phyloP scores from a whole-genome alignment of 2,113 vertebrate genomes.

The Calyptommatus sinebrachiatus region DNA sequence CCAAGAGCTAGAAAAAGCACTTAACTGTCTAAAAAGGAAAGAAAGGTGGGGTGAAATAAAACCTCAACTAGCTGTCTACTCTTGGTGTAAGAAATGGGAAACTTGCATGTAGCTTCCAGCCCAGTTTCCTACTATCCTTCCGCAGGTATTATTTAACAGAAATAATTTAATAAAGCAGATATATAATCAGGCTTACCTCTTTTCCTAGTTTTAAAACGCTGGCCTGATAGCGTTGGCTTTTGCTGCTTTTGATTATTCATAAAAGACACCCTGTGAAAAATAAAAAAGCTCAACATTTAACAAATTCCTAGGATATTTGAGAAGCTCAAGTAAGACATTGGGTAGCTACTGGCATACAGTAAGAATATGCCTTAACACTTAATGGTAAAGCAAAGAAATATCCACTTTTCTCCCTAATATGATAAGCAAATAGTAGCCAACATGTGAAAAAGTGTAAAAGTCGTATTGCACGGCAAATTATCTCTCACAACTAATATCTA shows the following conservation, averaged over 20 bases:
- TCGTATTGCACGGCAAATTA: not conserved
- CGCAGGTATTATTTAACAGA: rapidly evolving
- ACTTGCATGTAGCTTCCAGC: not conserved
- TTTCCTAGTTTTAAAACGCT: slow-evolving; percentile 99
- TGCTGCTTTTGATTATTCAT: slow-evolving; percentile 99
- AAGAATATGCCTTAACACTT: not conserved
- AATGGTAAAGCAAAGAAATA: not conserved
- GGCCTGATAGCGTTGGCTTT: slow-evolving; percentile 99
- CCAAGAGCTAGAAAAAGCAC: not conserved
- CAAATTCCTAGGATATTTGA: not conserved
- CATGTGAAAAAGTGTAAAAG: not conserved
- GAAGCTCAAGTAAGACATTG: not conserved
- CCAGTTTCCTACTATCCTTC: rapidly evolving
- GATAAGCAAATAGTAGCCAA: not conserved
- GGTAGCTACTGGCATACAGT: not conserved
- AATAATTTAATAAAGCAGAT: rapidly evolving
- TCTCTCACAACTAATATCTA: not conserved
- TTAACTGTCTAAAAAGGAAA: not conserved
- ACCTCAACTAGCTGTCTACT: not conserved
- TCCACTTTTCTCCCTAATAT: not conserved
- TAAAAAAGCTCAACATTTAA: slow-evolving; percentile 30
- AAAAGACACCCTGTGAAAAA: slow-evolving; percentile 90
- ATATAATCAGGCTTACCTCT: slow-evolving; percentile 78
- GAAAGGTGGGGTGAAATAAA: not conserved
- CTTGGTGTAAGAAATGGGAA: not conserved